Evolutionary conservation across 2,888 invertebrate genomes (phyloP).

Genomic region (Limulus polyphemus): DNA sequence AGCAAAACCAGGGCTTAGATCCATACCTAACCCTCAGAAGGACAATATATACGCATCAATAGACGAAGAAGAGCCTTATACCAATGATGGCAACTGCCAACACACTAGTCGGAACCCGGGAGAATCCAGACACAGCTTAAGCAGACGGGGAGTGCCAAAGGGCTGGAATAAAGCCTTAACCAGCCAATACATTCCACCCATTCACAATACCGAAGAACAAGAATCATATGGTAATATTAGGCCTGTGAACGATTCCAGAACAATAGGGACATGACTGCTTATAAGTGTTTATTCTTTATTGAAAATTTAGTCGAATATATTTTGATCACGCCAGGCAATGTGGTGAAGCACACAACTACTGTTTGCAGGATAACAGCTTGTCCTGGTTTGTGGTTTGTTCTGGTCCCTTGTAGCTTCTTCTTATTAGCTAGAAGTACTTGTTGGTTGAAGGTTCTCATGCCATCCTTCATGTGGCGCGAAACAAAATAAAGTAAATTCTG

Average conservation of each 20-base stretch:
- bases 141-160: constrained; percentile 6
- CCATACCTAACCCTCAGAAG: constrained; percentile 13
- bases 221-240: constrained; percentile 23
- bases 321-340: too few relatives aligned
- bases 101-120: constrained; percentile 6
- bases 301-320: too few relatives aligned
- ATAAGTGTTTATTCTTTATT: too few relatives aligned
- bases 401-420: too few relatives aligned
- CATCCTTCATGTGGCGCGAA: too few relatives aligned
- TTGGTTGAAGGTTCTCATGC: too few relatives aligned
- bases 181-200: background rate
- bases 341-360: too few relatives aligned
- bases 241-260: constrained; percentile 21
- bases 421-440: too few relatives aligned
- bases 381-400: too few relatives aligned
- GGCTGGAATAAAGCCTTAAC: background rate
- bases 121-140: constrained; percentile 7
- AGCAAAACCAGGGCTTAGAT: constrained; percentile 3
- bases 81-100: constrained; percentile 15
- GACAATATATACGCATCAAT: constrained; percentile 23
- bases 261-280: constrained; percentile 16
- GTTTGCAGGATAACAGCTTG: too few relatives aligned
- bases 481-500: too few relatives aligned
- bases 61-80: constrained; percentile 22
- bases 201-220: constrained; percentile 8